Evolutionary conservation across 2,888 invertebrate genomes (phyloP).

Genomic region (Acrobasis repandana): DNA sequence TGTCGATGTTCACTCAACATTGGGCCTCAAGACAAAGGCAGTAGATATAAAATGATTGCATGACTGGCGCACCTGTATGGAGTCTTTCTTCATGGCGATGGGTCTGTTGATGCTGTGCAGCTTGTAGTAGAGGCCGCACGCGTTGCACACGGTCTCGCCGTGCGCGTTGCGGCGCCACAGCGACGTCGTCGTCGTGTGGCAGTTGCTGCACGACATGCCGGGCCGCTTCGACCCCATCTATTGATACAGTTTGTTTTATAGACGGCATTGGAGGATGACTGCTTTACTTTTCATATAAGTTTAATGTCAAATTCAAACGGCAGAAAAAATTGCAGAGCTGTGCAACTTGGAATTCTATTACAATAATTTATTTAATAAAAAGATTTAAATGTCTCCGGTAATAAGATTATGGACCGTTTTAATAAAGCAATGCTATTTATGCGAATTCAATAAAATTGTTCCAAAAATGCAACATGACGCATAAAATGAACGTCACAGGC

Average conservation of each 20-base stretch:
- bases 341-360: no score
- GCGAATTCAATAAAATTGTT: no score
- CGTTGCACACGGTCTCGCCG: constrained; percentile 99
- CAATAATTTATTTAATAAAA: no score
- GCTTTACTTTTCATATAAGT: neutral
- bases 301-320: no score
- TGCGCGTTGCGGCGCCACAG: constrained; percentile 87
- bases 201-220: constrained; percentile 94
- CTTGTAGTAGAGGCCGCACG: constrained; percentile 98
- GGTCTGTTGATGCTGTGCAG: constrained; percentile 95
- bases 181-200: constrained; percentile 94
- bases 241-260: constrained; percentile 25
- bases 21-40: no score
- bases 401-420: no score
- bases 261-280: neutral
- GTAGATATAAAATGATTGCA: neutral
- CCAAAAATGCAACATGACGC: no score
- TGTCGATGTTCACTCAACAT: no score
- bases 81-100: constrained; percentile 89
- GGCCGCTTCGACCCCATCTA: constrained; percentile 88
- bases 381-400: no score
- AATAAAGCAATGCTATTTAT: no score
- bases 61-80: constrained; percentile 64
- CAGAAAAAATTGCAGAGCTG: no score
- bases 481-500: no score